These are phyloP conservation scores for Clarias pachynema DNA, from an alignment of 2,797 vertebrate species.

Conservation along the genomic window DNA sequence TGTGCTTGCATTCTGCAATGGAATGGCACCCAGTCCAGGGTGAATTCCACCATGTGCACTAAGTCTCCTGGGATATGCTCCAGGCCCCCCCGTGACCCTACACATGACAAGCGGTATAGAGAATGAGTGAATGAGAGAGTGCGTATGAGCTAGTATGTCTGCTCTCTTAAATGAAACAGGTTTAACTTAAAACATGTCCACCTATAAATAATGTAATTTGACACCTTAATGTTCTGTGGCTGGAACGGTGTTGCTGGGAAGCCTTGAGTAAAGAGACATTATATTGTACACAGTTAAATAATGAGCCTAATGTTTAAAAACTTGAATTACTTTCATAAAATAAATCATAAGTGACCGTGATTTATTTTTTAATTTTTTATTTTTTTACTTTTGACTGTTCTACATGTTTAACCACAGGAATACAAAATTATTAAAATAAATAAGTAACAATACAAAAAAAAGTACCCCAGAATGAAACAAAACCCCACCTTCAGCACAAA, in stretches of 20 bases:
- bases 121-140: no score
- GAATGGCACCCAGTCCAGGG: no score
- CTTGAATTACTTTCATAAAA: background rate
- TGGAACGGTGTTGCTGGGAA: background rate
- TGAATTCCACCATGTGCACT: no score
- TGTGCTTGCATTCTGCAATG: no score
- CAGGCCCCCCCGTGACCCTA: no score
- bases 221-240: background rate
- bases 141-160: no score
- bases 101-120: no score
- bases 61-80: no score
- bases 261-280: background rate
- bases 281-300: background rate
- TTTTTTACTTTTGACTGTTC: no score
- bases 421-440: no score
- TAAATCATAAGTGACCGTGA: background rate
- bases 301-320: background rate
- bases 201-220: background rate
- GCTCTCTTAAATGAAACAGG: background rate
- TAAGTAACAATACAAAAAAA: background rate
- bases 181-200: background rate
- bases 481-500: slow-evolving; percentile 43
- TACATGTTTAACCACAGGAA: background rate
- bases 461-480: slow-evolving; percentile 18
- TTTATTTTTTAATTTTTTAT: background rate